Base-by-base conservation (phyloP, 1,140 invertebrate species). In the Proctacanthus coquilletti region DNA sequence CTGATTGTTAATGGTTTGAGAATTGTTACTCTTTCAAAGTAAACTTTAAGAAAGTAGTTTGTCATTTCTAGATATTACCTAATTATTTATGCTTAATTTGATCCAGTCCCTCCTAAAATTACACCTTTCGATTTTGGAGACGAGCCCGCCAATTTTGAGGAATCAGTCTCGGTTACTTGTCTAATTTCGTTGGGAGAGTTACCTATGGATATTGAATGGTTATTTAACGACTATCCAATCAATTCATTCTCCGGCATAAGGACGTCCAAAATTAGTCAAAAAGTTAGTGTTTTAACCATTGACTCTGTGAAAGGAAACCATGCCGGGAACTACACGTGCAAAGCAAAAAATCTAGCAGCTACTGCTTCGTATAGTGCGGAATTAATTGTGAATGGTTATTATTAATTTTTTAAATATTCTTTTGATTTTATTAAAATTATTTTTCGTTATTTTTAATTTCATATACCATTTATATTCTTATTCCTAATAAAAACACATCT, bases 1-100 rank as follows among this genome's bases (percentile, higher is more conserved):
- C 65, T 83, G 44, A 66, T 74, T 51, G 78, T 82, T 44, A 82
- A 82, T 63, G 80, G 80, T 84, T 68, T 52, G 60, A 52, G n/a
- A 42, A 25, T 31, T n/a, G n/a, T n/a, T n/a, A n/a, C 17, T 18
- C 14, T 21, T 33, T 43, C 15, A 25, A 34, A 18, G 21, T 15
- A 17, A 18, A n/a, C 37, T 40, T 30, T 37, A 11, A 8, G 13
- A n/a, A n/a, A n/a, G n/a, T n/a, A 18, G 19, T n/a, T 1, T 2
- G 23, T 20, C 18, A 18, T 34, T 76, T 34, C 10, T 27, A 64
- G 30, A 32, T 39, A 25, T 6, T 43, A 18, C 23, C 19, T 21
- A 38, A 9, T 14, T 34, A 36, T 1, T 13, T 42, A 25, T 38
- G 15, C 25, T 18, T 34, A 25, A 23, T 21, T 13, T 39, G 14